Evolutionary conservation across 2,797 vertebrate species (phyloP), one percentile per base, ranked within the genome.

Genomic region (Oophaga sylvatica): DNA sequence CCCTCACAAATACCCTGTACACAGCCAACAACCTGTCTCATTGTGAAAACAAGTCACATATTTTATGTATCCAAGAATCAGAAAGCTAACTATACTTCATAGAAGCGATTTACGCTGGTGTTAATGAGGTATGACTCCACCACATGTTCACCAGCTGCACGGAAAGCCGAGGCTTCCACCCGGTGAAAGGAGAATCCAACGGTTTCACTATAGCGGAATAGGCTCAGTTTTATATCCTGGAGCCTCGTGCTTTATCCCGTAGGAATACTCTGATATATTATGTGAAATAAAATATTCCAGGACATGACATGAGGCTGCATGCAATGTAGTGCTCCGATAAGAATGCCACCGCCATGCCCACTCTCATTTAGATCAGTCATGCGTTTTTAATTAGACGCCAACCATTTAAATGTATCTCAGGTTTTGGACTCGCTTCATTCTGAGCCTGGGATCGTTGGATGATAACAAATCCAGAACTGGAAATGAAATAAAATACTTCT

Each of bases 101-200:
- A 90, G 15, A 79, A 67, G 86, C 90, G 88, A 65, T 89, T 90
- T 89, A 76, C 35, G 86, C 86, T 84, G 57, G 53, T 87, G 26
- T 76, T 90, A 92, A 89, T 90, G 90, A 91, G 89, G 87, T 90
- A 67, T 90, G 88, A 90, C 83, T 90, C 87, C 20, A 48, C 80
- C 87, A 89, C 59, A 88, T 67, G 81, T 84, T 57, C 68, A 81
- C 84, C 89, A 90, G 83, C 67, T 87, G 81, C 81, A 89, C 79
- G 88, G 17, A 90, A 87, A 87, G 12, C 79, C 35, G 20, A 48
- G 17, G 31, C 48, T 78, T 10, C 16, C 26, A 71, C n/a, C 48
- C 60, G 0, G 19, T 62, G 80, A 13, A 76, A 12, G 26, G 48
- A 57, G 73, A 79, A 13, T 48, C 17, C 31, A 45, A 86, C 68